phyloP scores from a whole-genome alignment of 2,797 vertebrate species.

The Sebastes iracundus region DNA sequence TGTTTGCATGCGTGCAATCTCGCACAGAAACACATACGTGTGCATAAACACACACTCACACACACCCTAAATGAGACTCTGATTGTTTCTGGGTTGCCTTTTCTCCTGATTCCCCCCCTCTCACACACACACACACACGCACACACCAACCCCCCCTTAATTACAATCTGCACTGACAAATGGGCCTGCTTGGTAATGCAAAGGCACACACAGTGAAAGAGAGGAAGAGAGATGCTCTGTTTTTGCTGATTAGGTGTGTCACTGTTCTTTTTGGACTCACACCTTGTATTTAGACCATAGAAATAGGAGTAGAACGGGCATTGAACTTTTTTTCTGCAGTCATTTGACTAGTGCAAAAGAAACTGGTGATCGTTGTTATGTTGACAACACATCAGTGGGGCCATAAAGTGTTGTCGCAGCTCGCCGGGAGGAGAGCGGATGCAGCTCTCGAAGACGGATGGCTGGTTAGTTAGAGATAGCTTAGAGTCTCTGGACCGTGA shows the following conservation, averaged over 20 bases:
- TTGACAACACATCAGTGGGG: not conserved
- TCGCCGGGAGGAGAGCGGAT: not conserved
- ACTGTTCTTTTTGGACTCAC: slow-evolving; percentile 37
- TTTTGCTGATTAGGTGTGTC: slow-evolving; percentile 58
- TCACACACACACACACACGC: no score
- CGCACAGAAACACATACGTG: not conserved
- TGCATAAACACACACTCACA: slow-evolving; percentile 8
- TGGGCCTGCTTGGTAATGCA: slow-evolving; percentile 66
- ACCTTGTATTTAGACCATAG: slow-evolving; percentile 10
- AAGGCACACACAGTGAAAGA: not conserved
- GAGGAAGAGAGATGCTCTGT: slow-evolving; percentile 34
- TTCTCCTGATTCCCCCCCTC: slow-evolving; percentile 16
- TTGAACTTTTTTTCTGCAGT: not conserved
- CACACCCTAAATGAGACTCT: slow-evolving; percentile 57
- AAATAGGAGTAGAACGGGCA: not conserved
- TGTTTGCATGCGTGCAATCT: slow-evolving; percentile 20
- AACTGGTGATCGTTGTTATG: not conserved
- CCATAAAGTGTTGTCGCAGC: not conserved
- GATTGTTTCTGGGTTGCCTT: slow-evolving; percentile 72
- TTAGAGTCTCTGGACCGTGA: not conserved
- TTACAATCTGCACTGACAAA: slow-evolving; percentile 77
- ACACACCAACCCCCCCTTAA: slow-evolving; percentile 39
- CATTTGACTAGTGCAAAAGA: not conserved
- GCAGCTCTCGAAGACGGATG: not conserved
- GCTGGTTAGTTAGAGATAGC: not conserved